Evolutionary conservation across 1,140 invertebrate genomes (phyloP), one percentile per base, ranked within the genome.

Genomic region (Vanessa tameamea): DNA sequence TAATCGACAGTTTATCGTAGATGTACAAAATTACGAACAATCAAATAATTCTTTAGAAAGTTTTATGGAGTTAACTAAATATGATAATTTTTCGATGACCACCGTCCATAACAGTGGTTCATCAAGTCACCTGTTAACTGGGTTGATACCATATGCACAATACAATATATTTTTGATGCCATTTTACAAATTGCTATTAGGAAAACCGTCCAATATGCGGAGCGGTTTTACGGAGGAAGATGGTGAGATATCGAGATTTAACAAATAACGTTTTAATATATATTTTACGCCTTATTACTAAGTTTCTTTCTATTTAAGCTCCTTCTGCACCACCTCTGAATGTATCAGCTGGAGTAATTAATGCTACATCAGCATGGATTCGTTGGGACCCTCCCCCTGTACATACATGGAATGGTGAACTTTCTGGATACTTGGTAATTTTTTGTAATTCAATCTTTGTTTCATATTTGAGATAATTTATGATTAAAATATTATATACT

Each of bases 111-210:
- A 80, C 93, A 95, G 85, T 95, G 96, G 88, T 92, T 95, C 78
- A 85, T 92, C 91, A 31, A 93, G 93, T 84, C 89, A 93, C 72
- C 79, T 93, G 65, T 81, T 97, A 68, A 95, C 95, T 76, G 95
- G 95, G 53, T 93, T 97, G 72, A 91, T 94, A 70, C 95, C 96
- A 81, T 96, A 95, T 89, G 94, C 95, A 64, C 93, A 95, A 76
- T 97, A 97, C 89, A 94, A 96, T 89, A 95, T 97, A 88, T 97
- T 97, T 90, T 93, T 97, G 75, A 94, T 97, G 83, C 96, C 96
- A 64, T 97, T 96, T 90, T 96, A 96, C 87, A 96, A 96, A 86
- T 94, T 95, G 78, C 94, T 97, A 61, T 94, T 96, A 89, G 96
- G 96, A 16, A 95, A 95, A 89, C 96, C 96, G 69, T 97, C 96